phyloP scores from a whole-genome alignment of 1,140 invertebrate genomes.

The Eciton burchellii region DNA sequence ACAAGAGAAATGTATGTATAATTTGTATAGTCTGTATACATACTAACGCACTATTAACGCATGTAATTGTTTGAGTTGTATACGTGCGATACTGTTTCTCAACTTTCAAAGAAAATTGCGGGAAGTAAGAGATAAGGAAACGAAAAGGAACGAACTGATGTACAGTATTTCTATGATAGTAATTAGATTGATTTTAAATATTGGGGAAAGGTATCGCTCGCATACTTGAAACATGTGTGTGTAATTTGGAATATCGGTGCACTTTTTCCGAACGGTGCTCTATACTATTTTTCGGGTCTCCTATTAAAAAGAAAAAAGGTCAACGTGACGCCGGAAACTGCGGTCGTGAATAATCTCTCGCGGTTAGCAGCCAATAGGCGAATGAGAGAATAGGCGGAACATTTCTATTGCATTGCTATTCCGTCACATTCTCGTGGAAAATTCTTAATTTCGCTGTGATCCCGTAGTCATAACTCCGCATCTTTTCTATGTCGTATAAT shows the following conservation, averaged over 20 bases:
- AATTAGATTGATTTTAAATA: conserved; percentile 61
- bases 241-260: conserved; percentile 49
- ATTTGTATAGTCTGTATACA: conserved; percentile 61
- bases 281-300: conserved; percentile 38
- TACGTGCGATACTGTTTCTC: conserved; percentile 56
- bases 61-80: conserved; percentile 55
- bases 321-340: conserved; percentile 56
- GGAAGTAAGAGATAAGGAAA: conserved; percentile 21
- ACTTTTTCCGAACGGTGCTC: conserved; percentile 58
- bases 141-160: conserved; percentile 62
- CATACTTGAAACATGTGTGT: conserved; percentile 49
- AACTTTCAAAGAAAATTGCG: conserved; percentile 18
- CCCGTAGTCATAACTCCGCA: conserved; percentile 74
- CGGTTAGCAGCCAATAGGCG: conserved; percentile 2
- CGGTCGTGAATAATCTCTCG: conserved; percentile 57
- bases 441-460: conserved; percentile 77
- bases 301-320: conserved; percentile 38
- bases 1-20: conserved; percentile 60
- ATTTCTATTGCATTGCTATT: conserved; percentile 51
- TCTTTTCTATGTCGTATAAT: conserved; percentile 70
- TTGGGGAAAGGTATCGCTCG: conserved; percentile 52
- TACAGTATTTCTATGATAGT: conserved; percentile 75
- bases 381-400: neutral
- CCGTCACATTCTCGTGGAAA: conserved; percentile 70
- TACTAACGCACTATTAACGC: neutral